Evolutionary conservation across 2,113 vertebrate species (phyloP).

Genomic region (Crotalus horridus): DNA sequence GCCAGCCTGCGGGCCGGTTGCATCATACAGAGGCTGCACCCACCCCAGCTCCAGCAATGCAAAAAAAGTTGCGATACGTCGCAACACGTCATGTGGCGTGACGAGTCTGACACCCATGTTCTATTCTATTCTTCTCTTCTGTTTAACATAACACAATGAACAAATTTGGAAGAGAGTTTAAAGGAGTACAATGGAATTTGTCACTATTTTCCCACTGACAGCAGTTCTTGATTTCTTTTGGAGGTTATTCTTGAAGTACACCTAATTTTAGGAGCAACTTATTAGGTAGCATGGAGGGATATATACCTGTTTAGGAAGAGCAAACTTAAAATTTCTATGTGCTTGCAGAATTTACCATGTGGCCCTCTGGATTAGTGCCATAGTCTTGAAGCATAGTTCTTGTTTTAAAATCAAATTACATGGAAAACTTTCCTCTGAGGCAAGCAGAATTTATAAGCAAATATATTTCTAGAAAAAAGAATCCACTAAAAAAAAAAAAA

Average conservation of each 20-base stretch:
- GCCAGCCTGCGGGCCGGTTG: too few species aligned
- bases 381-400: conserved; percentile 17
- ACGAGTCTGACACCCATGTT: too few species aligned
- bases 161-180: conserved; percentile 4
- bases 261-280: not conserved
- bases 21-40: too few species aligned
- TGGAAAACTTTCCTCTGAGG: conserved; percentile 47
- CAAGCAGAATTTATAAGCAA: conserved; percentile 34
- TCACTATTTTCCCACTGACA: not conserved
- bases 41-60: too few species aligned
- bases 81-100: too few species aligned
- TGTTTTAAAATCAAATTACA: conserved; percentile 39
- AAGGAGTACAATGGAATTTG: not conserved
- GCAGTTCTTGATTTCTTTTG: not conserved
- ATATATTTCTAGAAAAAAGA: not conserved
- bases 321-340: not conserved
- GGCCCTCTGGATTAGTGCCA: not conserved
- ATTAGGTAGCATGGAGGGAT: not conserved
- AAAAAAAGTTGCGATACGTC: too few species aligned
- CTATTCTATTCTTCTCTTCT: not conserved
- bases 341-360: not conserved
- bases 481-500: conserved; percentile 22
- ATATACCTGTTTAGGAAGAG: not conserved
- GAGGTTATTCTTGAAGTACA: not conserved
- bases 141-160: conserved; percentile 31